These are phyloP conservation scores for Aphrophora alni DNA, from an alignment of 2,888 invertebrate species.

Conservation along the genomic window DNA sequence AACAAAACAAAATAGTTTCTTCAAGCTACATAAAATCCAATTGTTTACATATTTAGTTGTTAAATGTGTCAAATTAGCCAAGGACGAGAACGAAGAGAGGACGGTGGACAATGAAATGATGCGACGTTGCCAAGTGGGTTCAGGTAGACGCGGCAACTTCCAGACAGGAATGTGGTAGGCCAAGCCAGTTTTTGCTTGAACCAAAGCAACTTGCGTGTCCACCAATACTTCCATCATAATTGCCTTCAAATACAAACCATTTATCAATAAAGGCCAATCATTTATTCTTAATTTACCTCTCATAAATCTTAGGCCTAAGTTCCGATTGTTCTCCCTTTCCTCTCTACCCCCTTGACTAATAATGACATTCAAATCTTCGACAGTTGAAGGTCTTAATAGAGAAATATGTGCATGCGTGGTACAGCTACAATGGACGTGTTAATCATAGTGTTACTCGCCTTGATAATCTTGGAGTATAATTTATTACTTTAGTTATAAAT, in stretches of 20 bases:
- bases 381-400: not conserved
- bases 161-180: slow-evolving; percentile 9
- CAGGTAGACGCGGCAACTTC: not conserved
- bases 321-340: not conserved
- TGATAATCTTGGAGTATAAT: not conserved
- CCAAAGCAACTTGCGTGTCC: slow-evolving; percentile 2
- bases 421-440: not conserved
- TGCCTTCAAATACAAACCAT: not conserved
- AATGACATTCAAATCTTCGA: not conserved
- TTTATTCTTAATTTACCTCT: not conserved
- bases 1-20: too few species aligned
- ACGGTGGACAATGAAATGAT: slow-evolving; percentile 5
- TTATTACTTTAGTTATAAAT: not conserved
- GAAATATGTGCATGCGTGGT: not conserved
- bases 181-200: slow-evolving; percentile 2
- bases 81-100: not conserved
- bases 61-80: slow-evolving; percentile 6
- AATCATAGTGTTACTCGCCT: not conserved
- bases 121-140: not conserved
- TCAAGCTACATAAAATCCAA: not conserved
- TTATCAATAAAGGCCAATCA: slow-evolving; percentile 6
- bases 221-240: slow-evolving; percentile 6
- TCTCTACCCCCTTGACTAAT: not conserved
- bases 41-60: not conserved
- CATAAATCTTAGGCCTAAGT: not conserved